These are phyloP conservation scores for Parthenolecanium corni DNA, from an alignment of 2,888 invertebrate species.

Conservation along the genomic window DNA sequence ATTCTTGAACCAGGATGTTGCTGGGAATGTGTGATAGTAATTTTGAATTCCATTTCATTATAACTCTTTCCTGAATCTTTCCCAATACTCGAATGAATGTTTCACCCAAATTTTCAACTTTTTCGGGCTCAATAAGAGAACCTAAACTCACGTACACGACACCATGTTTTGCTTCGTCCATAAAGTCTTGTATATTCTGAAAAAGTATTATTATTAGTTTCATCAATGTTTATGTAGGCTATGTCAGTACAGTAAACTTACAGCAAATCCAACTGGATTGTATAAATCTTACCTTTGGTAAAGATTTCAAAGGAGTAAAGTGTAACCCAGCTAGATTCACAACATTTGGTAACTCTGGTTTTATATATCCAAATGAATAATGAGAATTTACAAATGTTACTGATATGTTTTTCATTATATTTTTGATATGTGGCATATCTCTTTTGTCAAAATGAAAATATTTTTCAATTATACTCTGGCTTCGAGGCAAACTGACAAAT, in stretches of 20 bases:
- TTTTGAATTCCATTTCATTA: too few species aligned
- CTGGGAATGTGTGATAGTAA: too few species aligned
- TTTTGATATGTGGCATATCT: constrained; percentile 11
- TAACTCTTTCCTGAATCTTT: too few species aligned
- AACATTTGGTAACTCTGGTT: constrained; percentile 19
- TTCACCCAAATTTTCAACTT: constrained; percentile 1
- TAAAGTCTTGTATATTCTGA: constrained; percentile 20
- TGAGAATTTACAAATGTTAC: constrained; percentile 27
- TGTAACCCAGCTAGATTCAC: constrained; percentile 29
- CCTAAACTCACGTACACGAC: constrained; percentile 29
- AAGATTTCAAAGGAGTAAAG: constrained; percentile 15
- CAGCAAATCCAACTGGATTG: background rate
- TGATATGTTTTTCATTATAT: constrained; percentile 29
- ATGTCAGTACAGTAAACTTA: background rate
- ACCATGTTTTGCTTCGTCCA: constrained; percentile 21
- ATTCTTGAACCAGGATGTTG: too few species aligned
- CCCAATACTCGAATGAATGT: constrained; percentile 5
- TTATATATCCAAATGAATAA: constrained; percentile 13
- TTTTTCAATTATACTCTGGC: constrained; percentile 7
- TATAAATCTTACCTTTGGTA: constrained; percentile 26
- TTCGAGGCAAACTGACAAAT: background rate
- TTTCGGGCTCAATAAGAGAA: constrained; percentile 7
- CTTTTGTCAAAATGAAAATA: background rate
- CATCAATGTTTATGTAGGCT: too few species aligned
- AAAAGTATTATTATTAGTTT: background rate